Conservation (phyloP, 2,888 invertebrate species). For the Phaedon cochleariae region DNA sequence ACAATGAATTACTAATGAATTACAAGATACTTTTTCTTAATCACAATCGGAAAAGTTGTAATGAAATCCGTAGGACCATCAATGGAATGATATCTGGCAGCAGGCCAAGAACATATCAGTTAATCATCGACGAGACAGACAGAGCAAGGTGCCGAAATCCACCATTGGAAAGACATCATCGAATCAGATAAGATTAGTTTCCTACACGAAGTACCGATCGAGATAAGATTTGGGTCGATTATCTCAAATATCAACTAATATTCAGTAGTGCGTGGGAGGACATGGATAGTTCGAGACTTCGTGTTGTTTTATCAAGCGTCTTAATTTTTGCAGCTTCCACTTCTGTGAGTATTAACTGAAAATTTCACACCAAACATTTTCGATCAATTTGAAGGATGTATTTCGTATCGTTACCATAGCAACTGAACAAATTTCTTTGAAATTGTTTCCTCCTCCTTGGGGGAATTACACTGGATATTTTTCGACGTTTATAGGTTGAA, state of each 20-base stretch:
- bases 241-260: background rate
- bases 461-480: too few relatives aligned
- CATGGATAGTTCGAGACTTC: background rate
- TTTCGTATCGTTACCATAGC: too few relatives aligned
- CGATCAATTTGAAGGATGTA: too few relatives aligned
- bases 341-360: background rate
- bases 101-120: too few relatives aligned
- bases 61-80: too few relatives aligned
- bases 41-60: too few relatives aligned
- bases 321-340: background rate
- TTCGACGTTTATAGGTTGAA: too few relatives aligned
- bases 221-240: background rate
- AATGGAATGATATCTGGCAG: too few relatives aligned
- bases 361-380: background rate
- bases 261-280: background rate
- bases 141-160: background rate
- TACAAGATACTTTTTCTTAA: too few relatives aligned
- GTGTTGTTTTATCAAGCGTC: background rate
- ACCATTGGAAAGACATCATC: background rate
- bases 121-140: background rate
- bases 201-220: background rate
- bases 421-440: too few relatives aligned
- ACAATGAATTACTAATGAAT: too few relatives aligned
- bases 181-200: background rate
- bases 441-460: too few relatives aligned